phyloP scores from a whole-genome alignment of 2,888 invertebrate genomes.

The Pemphredon lugubris region DNA sequence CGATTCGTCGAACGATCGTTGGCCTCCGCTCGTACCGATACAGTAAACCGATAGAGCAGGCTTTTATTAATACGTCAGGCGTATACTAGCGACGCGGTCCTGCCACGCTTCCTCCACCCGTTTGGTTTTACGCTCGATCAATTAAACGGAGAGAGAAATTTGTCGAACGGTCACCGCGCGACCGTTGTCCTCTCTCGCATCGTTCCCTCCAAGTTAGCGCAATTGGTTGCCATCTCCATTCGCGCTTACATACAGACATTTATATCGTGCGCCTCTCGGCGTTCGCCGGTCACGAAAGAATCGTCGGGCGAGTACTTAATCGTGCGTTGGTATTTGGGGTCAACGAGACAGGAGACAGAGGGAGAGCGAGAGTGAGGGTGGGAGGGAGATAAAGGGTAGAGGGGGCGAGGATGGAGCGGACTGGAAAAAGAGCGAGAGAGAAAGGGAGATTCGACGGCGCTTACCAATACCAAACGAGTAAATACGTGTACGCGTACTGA shows the following conservation, averaged over 20 bases:
- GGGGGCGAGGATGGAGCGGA: constrained; percentile 39
- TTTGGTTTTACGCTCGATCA: too few species aligned
- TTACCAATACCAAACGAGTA: constrained; percentile 21
- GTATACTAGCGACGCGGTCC: too few species aligned
- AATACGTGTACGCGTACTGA: constrained; percentile 49
- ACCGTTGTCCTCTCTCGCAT: too few species aligned
- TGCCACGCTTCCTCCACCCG: too few species aligned
- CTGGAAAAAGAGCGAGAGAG: constrained; percentile 45
- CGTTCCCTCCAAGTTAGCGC: constrained; percentile 29
- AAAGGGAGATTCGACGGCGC: constrained; percentile 47
- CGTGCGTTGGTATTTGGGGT: constrained; percentile 72
- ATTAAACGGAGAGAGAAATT: too few species aligned
- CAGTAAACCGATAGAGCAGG: too few species aligned
- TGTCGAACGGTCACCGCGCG: too few species aligned
- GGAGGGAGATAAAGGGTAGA: constrained; percentile 48
- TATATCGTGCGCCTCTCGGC: constrained; percentile 43
- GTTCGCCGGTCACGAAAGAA: constrained; percentile 60
- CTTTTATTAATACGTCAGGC: too few species aligned
- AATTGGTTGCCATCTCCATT: constrained; percentile 48
- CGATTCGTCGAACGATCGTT: not conserved
- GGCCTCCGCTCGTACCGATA: too few species aligned
- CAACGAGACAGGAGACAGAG: constrained; percentile 63
- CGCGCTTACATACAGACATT: constrained; percentile 49
- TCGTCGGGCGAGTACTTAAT: constrained; percentile 66
- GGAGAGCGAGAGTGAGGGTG: constrained; percentile 24